These are phyloP conservation scores for Agrochola lychnidis DNA, from an alignment of 2,888 invertebrate genomes.

Conservation along the genomic window DNA sequence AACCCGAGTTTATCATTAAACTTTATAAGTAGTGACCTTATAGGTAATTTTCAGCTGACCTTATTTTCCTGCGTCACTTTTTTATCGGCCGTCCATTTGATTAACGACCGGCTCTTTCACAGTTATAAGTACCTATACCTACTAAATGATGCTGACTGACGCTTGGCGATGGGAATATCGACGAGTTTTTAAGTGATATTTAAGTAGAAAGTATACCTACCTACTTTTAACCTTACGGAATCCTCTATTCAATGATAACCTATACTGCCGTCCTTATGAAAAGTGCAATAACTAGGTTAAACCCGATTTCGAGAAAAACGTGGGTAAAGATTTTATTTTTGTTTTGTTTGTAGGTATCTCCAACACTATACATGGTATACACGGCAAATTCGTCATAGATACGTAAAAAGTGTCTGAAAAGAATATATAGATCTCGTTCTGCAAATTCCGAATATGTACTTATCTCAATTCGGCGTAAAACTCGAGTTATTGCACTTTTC, in stretches of 20 bases:
- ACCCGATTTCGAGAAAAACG: too few species aligned
- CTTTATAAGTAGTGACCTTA: neutral
- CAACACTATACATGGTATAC: too few species aligned
- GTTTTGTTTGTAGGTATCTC: too few species aligned
- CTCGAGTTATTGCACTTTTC: too few species aligned
- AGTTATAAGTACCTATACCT: constrained; percentile 4
- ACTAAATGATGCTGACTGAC: constrained; percentile 18
- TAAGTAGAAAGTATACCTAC: neutral
- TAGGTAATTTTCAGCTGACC: neutral
- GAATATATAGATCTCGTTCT: too few species aligned
- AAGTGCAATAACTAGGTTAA: too few species aligned
- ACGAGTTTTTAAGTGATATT: constrained; percentile 24
- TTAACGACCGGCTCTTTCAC: constrained; percentile 17
- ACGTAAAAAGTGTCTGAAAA: too few species aligned
- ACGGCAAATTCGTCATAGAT: too few species aligned
- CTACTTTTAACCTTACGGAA: neutral
- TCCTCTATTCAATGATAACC: neutral
- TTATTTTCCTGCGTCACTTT: constrained; percentile 21
- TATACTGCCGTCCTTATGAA: too few species aligned
- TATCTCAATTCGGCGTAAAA: too few species aligned
- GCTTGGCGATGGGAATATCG: constrained; percentile 18
- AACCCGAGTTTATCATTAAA: neutral
- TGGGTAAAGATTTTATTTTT: too few species aligned
- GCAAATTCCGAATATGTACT: too few species aligned
- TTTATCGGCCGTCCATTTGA: constrained; percentile 29